Evolutionary conservation across 2,888 invertebrate species (phyloP).

Genomic region (Polia nebulosa): DNA sequence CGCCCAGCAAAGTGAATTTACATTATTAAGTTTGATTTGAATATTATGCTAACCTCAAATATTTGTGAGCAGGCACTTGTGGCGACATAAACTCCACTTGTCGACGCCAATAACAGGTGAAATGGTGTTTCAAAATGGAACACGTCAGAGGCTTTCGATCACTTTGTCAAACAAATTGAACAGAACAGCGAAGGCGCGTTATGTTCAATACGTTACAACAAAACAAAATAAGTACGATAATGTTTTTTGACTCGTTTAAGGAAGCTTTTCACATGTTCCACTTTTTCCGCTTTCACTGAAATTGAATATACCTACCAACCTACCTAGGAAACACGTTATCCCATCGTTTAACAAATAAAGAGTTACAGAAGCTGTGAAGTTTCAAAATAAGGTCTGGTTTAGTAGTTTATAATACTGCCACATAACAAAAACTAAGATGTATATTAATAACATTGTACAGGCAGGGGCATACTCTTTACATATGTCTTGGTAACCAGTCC

Average conservation of each 20-base stretch:
- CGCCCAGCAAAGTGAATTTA: conserved; percentile 27
- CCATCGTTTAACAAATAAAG: not conserved
- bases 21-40: conserved; percentile 27
- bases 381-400: too few relatives aligned
- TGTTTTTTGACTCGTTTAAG: conserved; percentile 33
- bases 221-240: conserved; percentile 43
- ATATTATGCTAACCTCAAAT: conserved; percentile 29
- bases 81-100: conserved; percentile 48
- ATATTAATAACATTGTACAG: too few relatives aligned
- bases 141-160: conserved; percentile 46
- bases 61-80: conserved; percentile 32
- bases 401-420: too few relatives aligned
- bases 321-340: conserved; percentile 9
- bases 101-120: conserved; percentile 53
- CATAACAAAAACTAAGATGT: too few relatives aligned
- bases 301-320: conserved; percentile 18
- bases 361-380: not conserved
- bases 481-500: too few relatives aligned
- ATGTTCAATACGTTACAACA: conserved; percentile 40
- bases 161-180: conserved; percentile 61
- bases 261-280: conserved; percentile 35
- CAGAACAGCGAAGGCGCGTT: conserved; percentile 46
- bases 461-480: too few relatives aligned
- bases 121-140: conserved; percentile 50
- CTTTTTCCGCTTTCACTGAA: conserved; percentile 33